Conservation (phyloP, 1,140 invertebrate genomes). For the Drosophila arizonae region DNA sequence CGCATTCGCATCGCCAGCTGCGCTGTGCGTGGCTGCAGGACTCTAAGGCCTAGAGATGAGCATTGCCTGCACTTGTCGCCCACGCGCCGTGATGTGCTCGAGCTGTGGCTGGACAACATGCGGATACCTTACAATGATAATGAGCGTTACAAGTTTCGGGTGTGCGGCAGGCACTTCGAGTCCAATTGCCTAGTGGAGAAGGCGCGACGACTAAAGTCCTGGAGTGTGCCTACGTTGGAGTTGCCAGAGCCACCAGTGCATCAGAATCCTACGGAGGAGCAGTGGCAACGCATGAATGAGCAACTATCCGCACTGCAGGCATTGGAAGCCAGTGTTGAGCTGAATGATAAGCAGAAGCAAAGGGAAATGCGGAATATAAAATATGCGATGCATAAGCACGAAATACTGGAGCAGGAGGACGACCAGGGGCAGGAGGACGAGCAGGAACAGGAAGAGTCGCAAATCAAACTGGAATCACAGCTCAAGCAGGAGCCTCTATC, state of each 20-base stretch:
- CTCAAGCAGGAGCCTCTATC: background rate
- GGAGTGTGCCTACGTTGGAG: slow-evolving; percentile 64
- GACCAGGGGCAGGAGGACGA: background rate
- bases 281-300: slow-evolving; percentile 50
- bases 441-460: background rate
- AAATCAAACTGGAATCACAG: background rate
- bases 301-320: background rate
- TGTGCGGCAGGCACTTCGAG: slow-evolving; percentile 70
- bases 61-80: slow-evolving; percentile 56
- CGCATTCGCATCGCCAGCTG: slow-evolving; percentile 51
- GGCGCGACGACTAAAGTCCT: slow-evolving; percentile 36
- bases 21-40: slow-evolving; percentile 45
- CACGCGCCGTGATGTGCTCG: slow-evolving; percentile 39
- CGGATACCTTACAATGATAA: slow-evolving; percentile 48
- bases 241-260: slow-evolving; percentile 42
- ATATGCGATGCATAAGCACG: background rate
- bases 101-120: slow-evolving; percentile 69
- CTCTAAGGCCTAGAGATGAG: slow-evolving; percentile 48
- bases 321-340: slow-evolving; percentile 45
- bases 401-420: slow-evolving; percentile 12
- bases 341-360: slow-evolving; percentile 29
- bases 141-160: slow-evolving; percentile 55
- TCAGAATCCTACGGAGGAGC: slow-evolving; percentile 48
- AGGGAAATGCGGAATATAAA: background rate
- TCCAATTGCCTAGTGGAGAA: slow-evolving; percentile 38